A percentile compares a stretch with the other conserved stretches of the same genome.
These are phyloP conservation scores for Hirundo rustica DNA, from an alignment of 2,797 vertebrate genomes.

Conservation along the genomic window DNA sequence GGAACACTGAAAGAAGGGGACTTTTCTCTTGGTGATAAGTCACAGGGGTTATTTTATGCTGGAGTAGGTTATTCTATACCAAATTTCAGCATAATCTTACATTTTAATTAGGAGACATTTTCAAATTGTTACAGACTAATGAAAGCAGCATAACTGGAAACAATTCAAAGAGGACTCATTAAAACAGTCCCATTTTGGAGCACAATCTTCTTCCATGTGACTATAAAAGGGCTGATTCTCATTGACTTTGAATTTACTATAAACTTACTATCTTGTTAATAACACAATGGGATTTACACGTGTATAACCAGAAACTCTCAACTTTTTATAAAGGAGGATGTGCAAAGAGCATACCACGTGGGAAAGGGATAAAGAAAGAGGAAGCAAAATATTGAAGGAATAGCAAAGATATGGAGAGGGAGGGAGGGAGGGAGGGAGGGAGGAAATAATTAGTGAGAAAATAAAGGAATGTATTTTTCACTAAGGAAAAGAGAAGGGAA, in stretches of 20 bases:
- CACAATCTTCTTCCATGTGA: background rate
- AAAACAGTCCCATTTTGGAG: background rate
- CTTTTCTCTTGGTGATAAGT: background rate
- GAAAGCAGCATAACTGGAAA: background rate
- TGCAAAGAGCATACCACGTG: background rate
- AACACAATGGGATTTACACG: background rate
- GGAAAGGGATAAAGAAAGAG: background rate
- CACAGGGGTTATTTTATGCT: background rate
- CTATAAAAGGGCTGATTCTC: background rate
- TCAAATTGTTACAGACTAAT: background rate
- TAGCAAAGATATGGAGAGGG: background rate
- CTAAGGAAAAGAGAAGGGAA: background rate
- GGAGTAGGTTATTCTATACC: background rate
- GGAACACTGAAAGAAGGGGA: background rate
- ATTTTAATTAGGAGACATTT: background rate
- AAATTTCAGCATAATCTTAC: background rate
- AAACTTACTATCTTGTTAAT: background rate
- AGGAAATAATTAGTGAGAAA: background rate
- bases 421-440: background rate
- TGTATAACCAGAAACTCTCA: background rate
- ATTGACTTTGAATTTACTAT: background rate
- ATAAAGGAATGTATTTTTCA: background rate
- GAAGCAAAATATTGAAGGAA: background rate
- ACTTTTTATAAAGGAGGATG: background rate
- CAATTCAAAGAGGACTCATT: background rate